Conservation (phyloP, 2,113 vertebrate species). For the Oncorhynchus nerka region DNA sequence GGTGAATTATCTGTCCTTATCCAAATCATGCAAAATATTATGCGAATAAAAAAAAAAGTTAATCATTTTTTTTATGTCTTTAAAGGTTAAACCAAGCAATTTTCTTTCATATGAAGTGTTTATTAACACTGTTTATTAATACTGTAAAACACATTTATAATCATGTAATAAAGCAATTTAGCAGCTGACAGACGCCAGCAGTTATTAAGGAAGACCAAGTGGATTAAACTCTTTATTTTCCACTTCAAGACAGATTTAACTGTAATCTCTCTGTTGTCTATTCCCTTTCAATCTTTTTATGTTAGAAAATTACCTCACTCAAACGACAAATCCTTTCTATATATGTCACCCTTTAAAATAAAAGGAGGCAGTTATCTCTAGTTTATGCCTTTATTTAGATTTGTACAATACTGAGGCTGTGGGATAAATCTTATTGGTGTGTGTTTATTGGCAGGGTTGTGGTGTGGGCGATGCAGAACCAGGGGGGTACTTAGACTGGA, state of each 20-base stretch:
- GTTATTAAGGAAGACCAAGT: neutral
- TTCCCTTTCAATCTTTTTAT: constrained; percentile 9
- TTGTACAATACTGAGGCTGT: constrained; percentile 5
- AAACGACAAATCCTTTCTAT: constrained; percentile 23
- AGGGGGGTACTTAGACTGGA: no score
- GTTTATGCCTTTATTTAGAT: constrained; percentile 32
- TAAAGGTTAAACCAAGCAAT: no score
- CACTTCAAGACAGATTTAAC: neutral
- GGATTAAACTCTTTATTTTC: neutral
- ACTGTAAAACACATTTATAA: neutral
- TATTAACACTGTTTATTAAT: neutral
- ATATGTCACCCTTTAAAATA: constrained; percentile 24
- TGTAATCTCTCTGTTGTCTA: neutral
- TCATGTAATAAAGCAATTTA: neutral
- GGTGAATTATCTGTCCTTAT: no score
- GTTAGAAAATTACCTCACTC: constrained; percentile 1
- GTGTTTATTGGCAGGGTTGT: constrained; percentile 2
- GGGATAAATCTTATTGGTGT: constrained; percentile 34
- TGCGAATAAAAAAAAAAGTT: no score
- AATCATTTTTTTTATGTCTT: no score
- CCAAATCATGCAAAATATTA: no score
- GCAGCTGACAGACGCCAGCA: neutral
- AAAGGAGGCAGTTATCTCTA: constrained; percentile 34
- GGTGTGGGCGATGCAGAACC: neutral
- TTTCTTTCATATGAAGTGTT: no score